Evolutionary conservation across 2,113 vertebrate species (phyloP), one percentile per base, ranked within the genome.

Genomic region (Xenopus laevis): DNA sequence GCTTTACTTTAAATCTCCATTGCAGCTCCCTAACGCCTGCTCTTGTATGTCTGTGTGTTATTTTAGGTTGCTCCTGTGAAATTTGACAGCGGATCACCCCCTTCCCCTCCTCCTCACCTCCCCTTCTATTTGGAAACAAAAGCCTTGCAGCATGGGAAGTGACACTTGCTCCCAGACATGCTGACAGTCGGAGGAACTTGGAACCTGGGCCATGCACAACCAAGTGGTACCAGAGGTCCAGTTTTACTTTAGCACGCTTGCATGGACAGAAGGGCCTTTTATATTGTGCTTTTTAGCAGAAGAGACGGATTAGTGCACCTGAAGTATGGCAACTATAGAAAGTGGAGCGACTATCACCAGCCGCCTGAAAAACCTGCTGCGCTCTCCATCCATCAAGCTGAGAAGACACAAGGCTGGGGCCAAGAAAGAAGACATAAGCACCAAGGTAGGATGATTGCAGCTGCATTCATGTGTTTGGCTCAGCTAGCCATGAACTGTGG

Each of bases 381-480:
- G 96, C 10, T 96, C 96, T 16, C 97, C 97, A 10, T 97, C 96
- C 68, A 98, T 99, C 85, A 98, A 97, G 78, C 85, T 99, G 78
- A 87, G 93, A 79, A 89, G 94, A 81, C 88, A 91, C 83, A 95
- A 95, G 86, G 81, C 90, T 45, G 90, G 89, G 68, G 89, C 79
- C 82, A 90, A 91, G 73, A 83, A 91, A 75, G 92, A 94, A 77
- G 92, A 92, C 55, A 93, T 95, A 57, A 82, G 92, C 75, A 91
- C 81, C 79, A 98, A 94, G 95, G 96, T 97, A 83, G 33, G 33
- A 9, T 6, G 15, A 13, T 50, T 50, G 15, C 47, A 9, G 47
- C 15, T 13, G 47, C 12, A 9, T 16, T 50, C 3, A 10, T 40
- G 33, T 40, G 33, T 40, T 40, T 40, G 47, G 2, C 47, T 50